Conservation (phyloP, 2,888 invertebrate genomes). For the Eupithecia insigniata region DNA sequence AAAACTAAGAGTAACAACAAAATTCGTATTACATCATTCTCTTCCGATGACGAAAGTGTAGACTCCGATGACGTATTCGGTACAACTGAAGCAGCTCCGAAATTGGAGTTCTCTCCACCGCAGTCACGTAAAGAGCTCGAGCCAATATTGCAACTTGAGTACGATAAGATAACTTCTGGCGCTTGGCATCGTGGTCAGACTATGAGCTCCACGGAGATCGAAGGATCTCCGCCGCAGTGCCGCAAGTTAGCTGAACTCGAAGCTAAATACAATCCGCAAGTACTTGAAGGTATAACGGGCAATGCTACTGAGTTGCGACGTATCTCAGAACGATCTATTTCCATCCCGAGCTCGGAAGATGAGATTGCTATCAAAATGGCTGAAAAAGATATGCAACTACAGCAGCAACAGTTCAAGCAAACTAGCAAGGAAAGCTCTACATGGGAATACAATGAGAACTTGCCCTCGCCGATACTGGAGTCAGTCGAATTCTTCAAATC, state of each 20-base stretch:
- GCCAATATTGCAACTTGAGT: slow-evolving; percentile 88
- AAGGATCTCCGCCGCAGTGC: slow-evolving; percentile 90
- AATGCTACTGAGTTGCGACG: slow-evolving; percentile 87
- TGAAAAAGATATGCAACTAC: slow-evolving; percentile 58
- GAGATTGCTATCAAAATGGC: slow-evolving; percentile 85
- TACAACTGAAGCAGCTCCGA: slow-evolving; percentile 89
- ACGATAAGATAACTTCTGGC: slow-evolving; percentile 87
- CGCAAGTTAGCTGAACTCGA: slow-evolving; percentile 86
- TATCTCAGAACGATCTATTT: slow-evolving; percentile 89
- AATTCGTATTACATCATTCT: slow-evolving; percentile 90
- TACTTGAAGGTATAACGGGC: slow-evolving; percentile 85
- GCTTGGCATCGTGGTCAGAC: slow-evolving; percentile 88
- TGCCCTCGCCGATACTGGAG: slow-evolving; percentile 86
- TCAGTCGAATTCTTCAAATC: slow-evolving; percentile 85
- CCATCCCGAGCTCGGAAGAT: slow-evolving; percentile 90
- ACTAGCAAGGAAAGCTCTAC: slow-evolving; percentile 81
- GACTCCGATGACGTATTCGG: slow-evolving; percentile 91
- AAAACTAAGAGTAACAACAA: slow-evolving; percentile 87
- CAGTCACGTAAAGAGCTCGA: slow-evolving; percentile 90
- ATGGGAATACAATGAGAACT: slow-evolving; percentile 86
- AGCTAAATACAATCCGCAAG: slow-evolving; percentile 86
- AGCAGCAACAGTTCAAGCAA: slow-evolving; percentile 62
- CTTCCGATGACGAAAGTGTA: slow-evolving; percentile 90
- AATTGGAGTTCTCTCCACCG: slow-evolving; percentile 89
- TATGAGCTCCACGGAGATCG: slow-evolving; percentile 91